A percentile compares a stretch with the other conserved stretches of the same genome.
phyloP scores from a whole-genome alignment of 2,113 vertebrate genomes.

The Illadopsis cleaveri region DNA sequence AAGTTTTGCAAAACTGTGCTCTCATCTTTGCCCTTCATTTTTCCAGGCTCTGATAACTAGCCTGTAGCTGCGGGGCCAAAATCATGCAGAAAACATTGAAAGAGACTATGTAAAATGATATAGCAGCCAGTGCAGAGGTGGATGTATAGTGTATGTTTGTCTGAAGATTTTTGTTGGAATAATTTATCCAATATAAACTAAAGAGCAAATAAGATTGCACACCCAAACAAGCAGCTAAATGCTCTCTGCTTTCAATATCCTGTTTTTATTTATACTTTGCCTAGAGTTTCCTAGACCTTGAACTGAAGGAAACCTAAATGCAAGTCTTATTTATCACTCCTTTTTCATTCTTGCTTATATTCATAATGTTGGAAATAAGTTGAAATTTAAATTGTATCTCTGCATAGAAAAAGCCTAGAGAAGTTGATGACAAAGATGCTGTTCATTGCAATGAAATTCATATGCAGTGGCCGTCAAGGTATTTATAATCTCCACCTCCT shows the following conservation, averaged over 20 bases:
- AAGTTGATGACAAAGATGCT: background rate
- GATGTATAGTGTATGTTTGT: background rate
- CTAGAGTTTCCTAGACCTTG: background rate
- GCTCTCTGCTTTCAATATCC: background rate
- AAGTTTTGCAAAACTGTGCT: background rate
- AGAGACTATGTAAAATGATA: background rate
- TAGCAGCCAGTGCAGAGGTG: background rate
- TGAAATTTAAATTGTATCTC: background rate
- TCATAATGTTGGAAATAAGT: background rate
- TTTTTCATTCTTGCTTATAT: background rate
- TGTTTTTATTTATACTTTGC: background rate
- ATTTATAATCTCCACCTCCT: background rate
- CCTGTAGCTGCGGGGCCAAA: background rate
- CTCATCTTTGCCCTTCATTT: background rate
- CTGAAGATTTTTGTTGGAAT: background rate
- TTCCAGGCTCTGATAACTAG: background rate
- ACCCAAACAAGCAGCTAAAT: background rate
- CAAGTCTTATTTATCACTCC: background rate
- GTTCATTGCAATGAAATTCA: background rate
- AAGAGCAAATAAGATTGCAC: background rate
- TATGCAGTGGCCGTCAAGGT: rapidly evolving
- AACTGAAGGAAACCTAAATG: background rate
- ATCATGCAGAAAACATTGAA: background rate
- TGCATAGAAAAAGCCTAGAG: background rate
- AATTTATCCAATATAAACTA: background rate